These are phyloP conservation scores for Crocuta crocuta DNA, from an alignment of 2,113 vertebrate genomes.

Conservation along the genomic window DNA sequence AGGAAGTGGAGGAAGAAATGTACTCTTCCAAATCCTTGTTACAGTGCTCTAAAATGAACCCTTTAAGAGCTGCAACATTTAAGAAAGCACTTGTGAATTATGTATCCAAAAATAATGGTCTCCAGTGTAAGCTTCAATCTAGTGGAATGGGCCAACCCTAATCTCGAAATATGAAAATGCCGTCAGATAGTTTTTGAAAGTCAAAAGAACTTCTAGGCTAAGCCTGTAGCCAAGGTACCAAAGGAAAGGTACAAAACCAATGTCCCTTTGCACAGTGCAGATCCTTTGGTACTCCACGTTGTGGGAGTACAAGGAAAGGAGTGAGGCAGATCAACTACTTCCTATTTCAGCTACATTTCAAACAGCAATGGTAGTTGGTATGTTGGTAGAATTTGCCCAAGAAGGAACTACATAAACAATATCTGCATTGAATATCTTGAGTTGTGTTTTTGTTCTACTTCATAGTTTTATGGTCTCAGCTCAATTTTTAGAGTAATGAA, in stretches of 20 bases:
- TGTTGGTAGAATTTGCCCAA: not conserved
- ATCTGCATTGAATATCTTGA: not conserved
- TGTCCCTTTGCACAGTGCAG: not conserved
- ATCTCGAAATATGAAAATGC: not conserved
- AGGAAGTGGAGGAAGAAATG: not conserved
- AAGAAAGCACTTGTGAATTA: slow-evolving; percentile 6
- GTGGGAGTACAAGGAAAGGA: not conserved
- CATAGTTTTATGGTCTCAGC: not conserved
- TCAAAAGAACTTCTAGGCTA: slow-evolving; percentile 25
- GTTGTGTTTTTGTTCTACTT: not conserved
- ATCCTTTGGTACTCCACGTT: not conserved
- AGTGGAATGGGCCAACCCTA: not conserved
- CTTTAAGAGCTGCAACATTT: not conserved
- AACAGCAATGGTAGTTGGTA: not conserved
- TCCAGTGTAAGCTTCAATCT: slow-evolving; percentile 8
- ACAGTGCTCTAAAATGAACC: not conserved
- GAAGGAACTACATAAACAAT: not conserved
- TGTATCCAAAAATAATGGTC: not conserved
- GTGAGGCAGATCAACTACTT: not conserved
- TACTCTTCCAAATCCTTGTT: not conserved
- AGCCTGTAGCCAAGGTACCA: not conserved
- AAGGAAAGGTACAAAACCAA: not conserved
- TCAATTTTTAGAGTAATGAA: slow-evolving; percentile 32
- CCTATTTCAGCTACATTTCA: not conserved
- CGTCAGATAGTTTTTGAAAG: slow-evolving; percentile 28